Base-by-base conservation (phyloP, 2,113 vertebrate species). In the Gorsachius goisagi region DNA sequence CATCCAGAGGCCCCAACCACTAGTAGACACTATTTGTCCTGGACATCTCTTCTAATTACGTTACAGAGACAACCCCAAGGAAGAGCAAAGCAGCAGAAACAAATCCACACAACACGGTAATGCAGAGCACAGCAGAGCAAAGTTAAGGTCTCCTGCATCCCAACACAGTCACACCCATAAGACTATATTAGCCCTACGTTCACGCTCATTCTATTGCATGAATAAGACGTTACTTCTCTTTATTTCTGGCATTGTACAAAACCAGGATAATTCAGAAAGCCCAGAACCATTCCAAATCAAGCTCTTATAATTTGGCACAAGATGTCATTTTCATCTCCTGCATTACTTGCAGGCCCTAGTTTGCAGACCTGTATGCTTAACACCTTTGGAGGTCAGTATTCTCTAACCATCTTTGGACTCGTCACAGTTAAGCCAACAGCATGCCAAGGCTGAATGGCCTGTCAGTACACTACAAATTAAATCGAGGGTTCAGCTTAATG, bases 151-250 rank as follows among this genome's bases (percentile, higher is more conserved):
- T 88, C 37, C 56, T 39, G 67, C 33, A 59, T 49, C 30, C 45
- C 49, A 60, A 27, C 30, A 76, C 4, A 62, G 9, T 47, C 72
- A 71, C 45, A 69, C 2, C 7, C 12, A 0, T 10, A 47, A 52
- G 17, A 56, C 8, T 28, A 3, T 4, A 39, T 0, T 37, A 71
- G 71, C 8, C 33, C 75, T 55, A 0, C 0, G 69, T 22, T 91
- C 50, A 71, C 3, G 10, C 32, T 52, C 32, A 67, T 59, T 52
- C 32, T 8, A 15, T 0, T 52, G 30, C 16, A 33, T 68, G 21
- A 84, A 7, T 9, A 82, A 27, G 53, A 73, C 11, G 26, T 6
- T 49, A 23, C 35, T 68, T 64, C n/a, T 74, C 33, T 15, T 82
- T 69, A 47, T 83, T 60, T 72, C 59, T 67, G 37, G n/a, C n/a